phyloP scores from a whole-genome alignment of 2,797 vertebrate genomes.

The Epinephelus awoara region DNA sequence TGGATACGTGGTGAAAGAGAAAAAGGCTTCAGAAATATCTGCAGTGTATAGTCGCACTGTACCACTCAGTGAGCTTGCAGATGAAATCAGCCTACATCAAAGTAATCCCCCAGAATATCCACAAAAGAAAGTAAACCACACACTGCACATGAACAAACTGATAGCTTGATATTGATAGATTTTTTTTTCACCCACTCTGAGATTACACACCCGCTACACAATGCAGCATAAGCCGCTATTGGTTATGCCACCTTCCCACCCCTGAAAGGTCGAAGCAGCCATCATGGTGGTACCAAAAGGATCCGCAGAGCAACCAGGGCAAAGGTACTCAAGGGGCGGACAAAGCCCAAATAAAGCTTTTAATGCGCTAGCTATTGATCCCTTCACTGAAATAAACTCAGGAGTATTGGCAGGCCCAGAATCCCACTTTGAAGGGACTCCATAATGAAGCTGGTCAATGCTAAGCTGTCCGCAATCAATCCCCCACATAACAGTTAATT shows the following conservation, averaged over 20 bases:
- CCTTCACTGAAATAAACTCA: constrained; percentile 86
- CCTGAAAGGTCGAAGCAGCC: constrained; percentile 55
- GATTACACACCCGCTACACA: constrained; percentile 25
- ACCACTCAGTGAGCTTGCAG: constrained; percentile 17
- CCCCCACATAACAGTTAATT: constrained; percentile 89
- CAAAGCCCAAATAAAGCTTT: constrained; percentile 89
- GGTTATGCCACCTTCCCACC: constrained; percentile 34
- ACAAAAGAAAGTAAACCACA: constrained; percentile 20
- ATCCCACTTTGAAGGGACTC: constrained; percentile 89
- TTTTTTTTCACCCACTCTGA: constrained; percentile 24
- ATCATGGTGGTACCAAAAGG: constrained; percentile 59
- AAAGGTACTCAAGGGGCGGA: constrained; percentile 79
- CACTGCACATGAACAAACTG: constrained; percentile 22
- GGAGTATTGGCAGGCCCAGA: constrained; percentile 87
- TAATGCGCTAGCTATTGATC: constrained; percentile 88
- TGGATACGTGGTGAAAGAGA: constrained; percentile 39
- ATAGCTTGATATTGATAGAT: constrained; percentile 15
- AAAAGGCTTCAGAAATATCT: constrained; percentile 26
- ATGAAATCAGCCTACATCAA: constrained; percentile 45
- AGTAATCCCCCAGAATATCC: constrained; percentile 38
- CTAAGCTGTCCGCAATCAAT: constrained; percentile 90
- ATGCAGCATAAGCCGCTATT: constrained; percentile 34
- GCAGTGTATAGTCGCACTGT: not conserved
- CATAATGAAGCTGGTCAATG: constrained; percentile 90
- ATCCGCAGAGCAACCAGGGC: constrained; percentile 68